Base-by-base conservation (phyloP, 2,888 invertebrate genomes). In the Melieria picta region DNA sequence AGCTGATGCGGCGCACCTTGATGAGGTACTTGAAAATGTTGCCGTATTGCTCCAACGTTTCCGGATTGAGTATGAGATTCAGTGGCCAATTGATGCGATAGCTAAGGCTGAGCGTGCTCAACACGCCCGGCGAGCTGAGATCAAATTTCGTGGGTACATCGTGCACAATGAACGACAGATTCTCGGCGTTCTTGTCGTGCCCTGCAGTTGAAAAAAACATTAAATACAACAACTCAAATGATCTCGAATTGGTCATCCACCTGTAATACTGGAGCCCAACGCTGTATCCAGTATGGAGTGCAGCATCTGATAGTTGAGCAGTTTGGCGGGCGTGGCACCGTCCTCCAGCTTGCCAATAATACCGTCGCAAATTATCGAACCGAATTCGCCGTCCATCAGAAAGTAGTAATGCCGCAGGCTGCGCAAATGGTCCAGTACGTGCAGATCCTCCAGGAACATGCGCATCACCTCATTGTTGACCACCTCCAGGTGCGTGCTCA, bases 371-470 rank as follows among this genome's bases (percentile, higher is more conserved):
- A 94, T 90, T 76, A 91, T 91, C 48, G 90, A 90, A 0, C 92
- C 91, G 83, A 94, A 94, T 84, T 94, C 93, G 0, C 94, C 94
- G 77, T 94, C 93, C 88, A 93, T 89, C 43, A 94, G 83, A 79
- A 94, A 94, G 83, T 92, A 94, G 79, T 92, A 94, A 81, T 93
- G 91, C 61, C 93, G 89, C n/a, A 94, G 85, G 83, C 92, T 92
- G 60, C 90, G 90, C 76, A 94, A 88, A 85, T 94, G 93, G 30
- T 91, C 90, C 55, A 93, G 88, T 4, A 87, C 75, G 13, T 81
- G 79, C 82, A 92, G 89, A 65, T 92, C 90, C 16, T 91, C 87
- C 74, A 94, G 85, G 77, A 92, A 91, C 81, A 92, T 90, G 48
- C 91, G 92, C 73, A 94, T 85, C 30, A 94, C 90, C 7, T 93